These are phyloP conservation scores for Pogonocherus hispidulus DNA, from an alignment of 2,888 invertebrate species.

Conservation along the genomic window DNA sequence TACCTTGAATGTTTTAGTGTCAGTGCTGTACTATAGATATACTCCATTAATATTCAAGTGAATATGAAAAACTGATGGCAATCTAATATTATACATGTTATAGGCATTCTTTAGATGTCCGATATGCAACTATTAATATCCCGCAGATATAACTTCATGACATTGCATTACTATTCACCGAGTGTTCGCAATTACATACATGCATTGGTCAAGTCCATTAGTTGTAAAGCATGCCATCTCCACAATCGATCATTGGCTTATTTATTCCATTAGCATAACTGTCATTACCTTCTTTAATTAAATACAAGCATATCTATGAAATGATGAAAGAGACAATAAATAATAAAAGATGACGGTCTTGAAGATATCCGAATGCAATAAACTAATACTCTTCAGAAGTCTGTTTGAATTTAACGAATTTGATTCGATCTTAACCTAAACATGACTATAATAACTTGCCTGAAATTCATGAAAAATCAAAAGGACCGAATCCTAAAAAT, in stretches of 20 bases:
- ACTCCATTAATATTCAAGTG: too few species aligned
- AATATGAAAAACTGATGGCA: too few species aligned
- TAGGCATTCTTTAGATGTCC: background rate
- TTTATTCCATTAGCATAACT: background rate
- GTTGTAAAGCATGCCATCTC: slow-evolving; percentile 26
- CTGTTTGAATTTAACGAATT: too few species aligned
- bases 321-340: background rate
- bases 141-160: background rate
- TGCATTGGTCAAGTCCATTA: slow-evolving; percentile 51
- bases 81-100: background rate
- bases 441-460: too few species aligned
- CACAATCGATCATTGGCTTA: background rate
- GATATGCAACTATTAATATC: background rate
- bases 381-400: too few species aligned
- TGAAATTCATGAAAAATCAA: too few species aligned
- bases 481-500: too few species aligned
- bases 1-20: too few species aligned
- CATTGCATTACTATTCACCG: slow-evolving; percentile 47
- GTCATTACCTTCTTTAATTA: background rate
- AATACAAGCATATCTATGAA: background rate
- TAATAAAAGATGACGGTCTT: background rate
- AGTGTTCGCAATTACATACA: slow-evolving; percentile 49
- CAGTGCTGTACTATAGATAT: too few species aligned
- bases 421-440: too few species aligned
- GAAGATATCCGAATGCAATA: too few species aligned